These are phyloP conservation scores for Loriculus beryllinus DNA, from an alignment of 2,797 vertebrate genomes.

Conservation along the genomic window DNA sequence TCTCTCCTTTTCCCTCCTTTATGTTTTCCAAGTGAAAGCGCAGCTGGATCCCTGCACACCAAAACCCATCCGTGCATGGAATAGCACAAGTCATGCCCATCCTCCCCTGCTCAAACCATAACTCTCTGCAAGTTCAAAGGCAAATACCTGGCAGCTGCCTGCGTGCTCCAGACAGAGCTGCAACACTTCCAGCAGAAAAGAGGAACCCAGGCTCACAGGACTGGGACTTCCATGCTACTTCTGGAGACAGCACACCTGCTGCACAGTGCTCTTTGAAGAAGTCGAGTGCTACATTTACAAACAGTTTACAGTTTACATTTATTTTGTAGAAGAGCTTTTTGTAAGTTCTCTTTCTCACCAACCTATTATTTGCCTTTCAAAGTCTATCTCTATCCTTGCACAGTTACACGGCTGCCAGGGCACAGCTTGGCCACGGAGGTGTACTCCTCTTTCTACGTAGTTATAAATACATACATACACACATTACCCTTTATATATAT, in stretches of 20 bases:
- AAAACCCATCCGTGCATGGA: neutral
- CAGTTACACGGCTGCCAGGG: neutral
- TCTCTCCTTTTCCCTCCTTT: no score
- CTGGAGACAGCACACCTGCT: neutral
- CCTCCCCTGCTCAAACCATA: neutral
- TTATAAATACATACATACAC: neutral
- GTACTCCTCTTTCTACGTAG: neutral
- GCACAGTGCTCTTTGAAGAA: neutral
- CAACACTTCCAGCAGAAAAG: neutral
- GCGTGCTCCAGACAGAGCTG: neutral
- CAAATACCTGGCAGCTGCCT: neutral
- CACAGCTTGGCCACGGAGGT: neutral
- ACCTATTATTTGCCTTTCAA: neutral
- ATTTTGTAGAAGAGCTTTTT: neutral
- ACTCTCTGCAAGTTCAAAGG: neutral
- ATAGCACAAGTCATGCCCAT: neutral
- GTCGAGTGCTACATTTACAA: neutral
- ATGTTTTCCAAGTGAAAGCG: neutral
- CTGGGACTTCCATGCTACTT: neutral
- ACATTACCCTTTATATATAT: rapidly evolving
- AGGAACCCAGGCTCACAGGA: neutral
- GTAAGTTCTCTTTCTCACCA: rapidly evolving
- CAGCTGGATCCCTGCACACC: neutral
- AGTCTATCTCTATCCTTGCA: neutral
- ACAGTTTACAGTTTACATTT: neutral